Percentiles rank a stretch among this genome's conserved stretches.
Conservation (phyloP, 2,888 invertebrate species). For the Synanthedon myopaeformis region DNA sequence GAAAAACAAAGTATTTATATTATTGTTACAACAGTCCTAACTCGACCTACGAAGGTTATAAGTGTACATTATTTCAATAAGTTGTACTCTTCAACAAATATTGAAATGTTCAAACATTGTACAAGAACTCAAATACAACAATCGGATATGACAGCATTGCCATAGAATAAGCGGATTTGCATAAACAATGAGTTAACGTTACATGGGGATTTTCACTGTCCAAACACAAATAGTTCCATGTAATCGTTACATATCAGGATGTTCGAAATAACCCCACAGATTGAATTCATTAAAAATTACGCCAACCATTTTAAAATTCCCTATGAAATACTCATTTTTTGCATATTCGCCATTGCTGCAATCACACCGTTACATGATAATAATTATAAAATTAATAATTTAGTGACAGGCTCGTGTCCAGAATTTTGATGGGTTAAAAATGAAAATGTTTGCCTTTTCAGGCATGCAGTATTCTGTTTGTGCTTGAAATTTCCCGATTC, state of each 20-base stretch:
- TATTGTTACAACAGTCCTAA: too few species aligned
- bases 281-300: slow-evolving; percentile 25
- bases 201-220: slow-evolving; percentile 42
- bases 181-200: slow-evolving; percentile 34
- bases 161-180: slow-evolving; percentile 34
- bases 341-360: slow-evolving; percentile 9
- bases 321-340: slow-evolving; percentile 38
- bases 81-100: neutral
- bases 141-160: slow-evolving; percentile 27
- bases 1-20: too few species aligned
- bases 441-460: too few species aligned
- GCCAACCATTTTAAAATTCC: slow-evolving; percentile 29
- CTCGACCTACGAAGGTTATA: neutral
- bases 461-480: too few species aligned
- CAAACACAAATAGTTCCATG: slow-evolving; percentile 32
- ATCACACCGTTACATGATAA: slow-evolving; percentile 18
- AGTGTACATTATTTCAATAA: neutral
- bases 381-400: too few species aligned
- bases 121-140: slow-evolving; percentile 9
- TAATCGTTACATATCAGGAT: slow-evolving; percentile 47
- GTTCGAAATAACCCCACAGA: slow-evolving; percentile 35
- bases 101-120: slow-evolving; percentile 1
- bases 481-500: too few species aligned
- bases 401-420: too few species aligned
- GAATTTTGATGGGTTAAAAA: too few species aligned